Conservation (phyloP, 2,113 vertebrate genomes). For the Pollachius pollachius region DNA sequence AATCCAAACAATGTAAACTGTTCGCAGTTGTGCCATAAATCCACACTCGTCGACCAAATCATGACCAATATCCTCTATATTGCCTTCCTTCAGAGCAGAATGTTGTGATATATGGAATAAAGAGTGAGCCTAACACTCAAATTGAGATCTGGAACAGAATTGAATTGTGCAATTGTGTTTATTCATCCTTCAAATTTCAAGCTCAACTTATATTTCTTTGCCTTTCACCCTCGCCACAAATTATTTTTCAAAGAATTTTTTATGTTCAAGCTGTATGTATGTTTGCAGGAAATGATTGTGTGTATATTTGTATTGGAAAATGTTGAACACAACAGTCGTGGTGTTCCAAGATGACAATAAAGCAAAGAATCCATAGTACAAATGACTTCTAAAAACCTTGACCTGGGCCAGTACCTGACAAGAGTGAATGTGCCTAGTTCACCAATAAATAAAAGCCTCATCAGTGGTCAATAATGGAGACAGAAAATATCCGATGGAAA, state of each 20-base stretch:
- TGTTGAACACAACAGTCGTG: not conserved
- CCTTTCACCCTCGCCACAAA: too few species aligned
- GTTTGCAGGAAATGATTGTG: too few species aligned
- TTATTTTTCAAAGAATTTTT: too few species aligned
- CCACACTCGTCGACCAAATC: constrained; percentile 45
- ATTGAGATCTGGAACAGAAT: too few species aligned
- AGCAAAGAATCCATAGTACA: constrained; percentile 9
- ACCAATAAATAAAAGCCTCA: constrained; percentile 13
- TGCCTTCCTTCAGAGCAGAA: constrained; percentile 12
- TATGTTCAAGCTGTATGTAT: too few species aligned
- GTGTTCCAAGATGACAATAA: not conserved
- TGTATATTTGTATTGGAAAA: too few species aligned
- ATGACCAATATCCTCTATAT: constrained; percentile 25
- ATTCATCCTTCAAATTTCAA: too few species aligned
- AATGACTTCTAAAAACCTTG: constrained; percentile 22
- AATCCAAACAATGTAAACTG: constrained; percentile 82
- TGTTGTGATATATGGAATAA: not conserved
- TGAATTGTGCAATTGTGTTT: too few species aligned
- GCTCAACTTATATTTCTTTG: too few species aligned
- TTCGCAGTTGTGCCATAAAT: constrained; percentile 56
- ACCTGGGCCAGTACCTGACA: constrained; percentile 27
- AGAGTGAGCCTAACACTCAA: too few species aligned
- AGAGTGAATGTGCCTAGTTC: not conserved
- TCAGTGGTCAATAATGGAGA: constrained; percentile 9
- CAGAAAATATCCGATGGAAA: not conserved